These are phyloP conservation scores for Pseudomyrmex dendroicus DNA, from an alignment of 1,140 invertebrate species.

Conservation along the genomic window DNA sequence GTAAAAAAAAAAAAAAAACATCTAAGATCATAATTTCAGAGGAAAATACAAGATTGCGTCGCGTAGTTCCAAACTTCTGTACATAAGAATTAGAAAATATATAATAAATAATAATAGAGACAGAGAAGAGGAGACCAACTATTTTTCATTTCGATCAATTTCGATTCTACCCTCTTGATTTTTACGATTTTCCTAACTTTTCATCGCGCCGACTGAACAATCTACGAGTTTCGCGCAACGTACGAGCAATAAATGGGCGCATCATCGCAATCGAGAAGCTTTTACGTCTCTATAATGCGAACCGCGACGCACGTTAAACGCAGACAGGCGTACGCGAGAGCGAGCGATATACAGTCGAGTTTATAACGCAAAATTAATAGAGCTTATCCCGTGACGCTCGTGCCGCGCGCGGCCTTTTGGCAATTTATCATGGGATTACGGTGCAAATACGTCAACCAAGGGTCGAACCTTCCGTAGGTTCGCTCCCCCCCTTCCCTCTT, in stretches of 20 bases:
- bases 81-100: background rate
- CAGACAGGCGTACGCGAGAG: background rate
- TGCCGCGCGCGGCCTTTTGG: constrained; percentile 75
- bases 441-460: constrained; percentile 80
- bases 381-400: constrained; percentile 78
- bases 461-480: constrained; percentile 63
- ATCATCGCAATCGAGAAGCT: constrained; percentile 39
- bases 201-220: background rate
- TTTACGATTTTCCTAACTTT: background rate
- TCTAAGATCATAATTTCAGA: too few species aligned
- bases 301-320: constrained; percentile 51
- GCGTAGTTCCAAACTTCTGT: background rate
- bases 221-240: background rate
- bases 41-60: too few species aligned
- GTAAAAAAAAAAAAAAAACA: too few species aligned
- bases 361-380: constrained; percentile 85
- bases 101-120: background rate
- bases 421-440: constrained; percentile 85
- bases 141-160: background rate
- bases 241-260: constrained; percentile 39
- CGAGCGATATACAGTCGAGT: constrained; percentile 62
- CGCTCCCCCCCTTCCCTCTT: constrained; percentile 35
- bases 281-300: constrained; percentile 71
- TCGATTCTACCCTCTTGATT: background rate
- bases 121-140: background rate